Percentiles rank a stretch among this genome's conserved stretches.
Conservation (phyloP, 1,140 invertebrate species). For the Nixonia krombeini region DNA sequence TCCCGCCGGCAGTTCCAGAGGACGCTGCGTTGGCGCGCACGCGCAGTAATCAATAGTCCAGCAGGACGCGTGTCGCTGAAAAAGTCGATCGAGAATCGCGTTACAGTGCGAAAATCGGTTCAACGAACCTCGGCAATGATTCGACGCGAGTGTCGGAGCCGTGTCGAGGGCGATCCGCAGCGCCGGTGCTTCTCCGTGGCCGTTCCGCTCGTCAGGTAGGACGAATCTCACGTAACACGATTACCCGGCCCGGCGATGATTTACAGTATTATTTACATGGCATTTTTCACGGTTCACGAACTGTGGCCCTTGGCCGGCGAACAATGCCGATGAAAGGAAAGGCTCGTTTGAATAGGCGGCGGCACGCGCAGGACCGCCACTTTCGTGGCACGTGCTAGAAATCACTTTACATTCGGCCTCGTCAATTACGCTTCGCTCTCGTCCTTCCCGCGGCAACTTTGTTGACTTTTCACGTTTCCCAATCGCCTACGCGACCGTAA, state of each 20-base stretch:
- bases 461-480: no score
- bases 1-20: no score
- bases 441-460: no score
- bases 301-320: constrained; percentile 10
- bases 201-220: constrained; percentile 28
- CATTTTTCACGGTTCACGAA: constrained; percentile 26
- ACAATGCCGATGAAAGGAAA: constrained; percentile 31
- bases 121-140: no score
- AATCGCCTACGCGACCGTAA: no score
- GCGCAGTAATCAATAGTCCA: no score
- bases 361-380: constrained; percentile 28
- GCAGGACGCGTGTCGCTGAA: no score
- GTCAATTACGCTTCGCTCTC: constrained; percentile 36
- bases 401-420: constrained; percentile 37
- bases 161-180: no score
- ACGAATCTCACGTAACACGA: constrained; percentile 34
- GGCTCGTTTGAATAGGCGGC: constrained; percentile 30
- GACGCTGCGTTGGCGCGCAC: no score
- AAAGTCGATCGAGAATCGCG: no score
- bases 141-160: no score
- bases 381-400: constrained; percentile 41
- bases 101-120: no score
- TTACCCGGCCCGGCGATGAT: constrained; percentile 19
- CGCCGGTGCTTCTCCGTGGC: constrained; percentile 12
- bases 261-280: constrained; percentile 30